A percentile compares a stretch with the other conserved stretches of the same genome.
phyloP scores from a whole-genome alignment of 2,888 invertebrate genomes.

The Masnerella sp. region DNA sequence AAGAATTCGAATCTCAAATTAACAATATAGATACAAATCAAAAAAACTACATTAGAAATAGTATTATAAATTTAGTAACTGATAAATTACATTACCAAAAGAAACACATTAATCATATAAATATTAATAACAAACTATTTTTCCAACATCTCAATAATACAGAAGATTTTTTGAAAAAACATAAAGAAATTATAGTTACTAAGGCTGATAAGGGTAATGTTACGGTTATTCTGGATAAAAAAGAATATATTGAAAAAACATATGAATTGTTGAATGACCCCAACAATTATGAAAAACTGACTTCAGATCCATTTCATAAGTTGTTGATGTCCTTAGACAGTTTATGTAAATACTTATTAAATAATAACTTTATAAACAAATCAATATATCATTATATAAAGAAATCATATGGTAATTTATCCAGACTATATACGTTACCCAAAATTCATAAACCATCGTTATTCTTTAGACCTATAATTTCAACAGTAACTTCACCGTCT shows the following conservation, averaged over 20 bases:
- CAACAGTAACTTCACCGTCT: constrained; percentile 1
- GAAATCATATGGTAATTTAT: constrained; percentile 6
- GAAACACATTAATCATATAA: background rate
- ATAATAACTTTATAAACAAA: too few relatives aligned
- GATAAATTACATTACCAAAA: background rate
- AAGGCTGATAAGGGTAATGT: constrained; percentile 10
- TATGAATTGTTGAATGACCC: background rate
- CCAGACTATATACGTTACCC: constrained; percentile 6
- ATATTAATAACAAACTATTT: background rate
- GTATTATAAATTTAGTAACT: background rate
- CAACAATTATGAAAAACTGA: background rate
- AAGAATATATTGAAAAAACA: background rate
- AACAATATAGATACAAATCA: background rate
- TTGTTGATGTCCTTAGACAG: too few relatives aligned
- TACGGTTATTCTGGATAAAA: background rate
- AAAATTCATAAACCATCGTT: constrained; percentile 7
- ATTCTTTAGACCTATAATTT: background rate
- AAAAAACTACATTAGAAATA: background rate
- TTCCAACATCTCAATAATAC: background rate
- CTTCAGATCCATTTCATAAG: background rate
- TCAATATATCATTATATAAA: background rate
- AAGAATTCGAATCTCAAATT: background rate
- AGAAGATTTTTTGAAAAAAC: background rate
- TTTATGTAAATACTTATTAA: too few relatives aligned
- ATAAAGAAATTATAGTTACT: constrained; percentile 1